Evolutionary conservation across 1,140 invertebrate species (phyloP).

Genomic region (Meloidogyne chitwoodi): DNA sequence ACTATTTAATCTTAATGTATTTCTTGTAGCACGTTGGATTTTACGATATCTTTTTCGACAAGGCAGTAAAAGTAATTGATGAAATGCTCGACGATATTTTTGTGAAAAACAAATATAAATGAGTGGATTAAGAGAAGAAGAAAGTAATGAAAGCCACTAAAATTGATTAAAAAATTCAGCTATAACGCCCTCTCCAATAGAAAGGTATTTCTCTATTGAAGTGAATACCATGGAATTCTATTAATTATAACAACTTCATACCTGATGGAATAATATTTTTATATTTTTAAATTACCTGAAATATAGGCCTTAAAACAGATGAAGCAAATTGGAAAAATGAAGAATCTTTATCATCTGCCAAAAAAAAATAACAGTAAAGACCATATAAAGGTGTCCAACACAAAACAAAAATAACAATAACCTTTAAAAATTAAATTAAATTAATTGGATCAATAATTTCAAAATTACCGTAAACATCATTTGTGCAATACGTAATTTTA

Average conservation of each 20-base stretch:
- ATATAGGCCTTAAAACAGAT: conserved; percentile 68
- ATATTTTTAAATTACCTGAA: conserved; percentile 57
- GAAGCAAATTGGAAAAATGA: conserved; percentile 47
- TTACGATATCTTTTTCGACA: conserved; percentile 42
- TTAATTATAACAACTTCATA: too few species aligned
- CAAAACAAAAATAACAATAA: conserved; percentile 72
- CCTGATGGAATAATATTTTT: too few species aligned
- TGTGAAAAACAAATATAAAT: conserved; percentile 96
- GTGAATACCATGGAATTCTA: too few species aligned
- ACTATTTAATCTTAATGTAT: conserved; percentile 21
- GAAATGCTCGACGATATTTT: conserved; percentile 86
- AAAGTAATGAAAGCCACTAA: conserved; percentile 90
- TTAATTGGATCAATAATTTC: not conserved
- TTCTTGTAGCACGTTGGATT: conserved; percentile 34
- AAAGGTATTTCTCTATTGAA: too few species aligned
- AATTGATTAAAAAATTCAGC: conserved; percentile 4
- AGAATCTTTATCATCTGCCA: conserved; percentile 38
- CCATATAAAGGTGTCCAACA: conserved; percentile 89
- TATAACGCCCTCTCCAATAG: too few species aligned
- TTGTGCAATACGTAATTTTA: conserved; percentile 86
- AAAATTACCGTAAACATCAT: conserved; percentile 83
- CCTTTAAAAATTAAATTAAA: not conserved
- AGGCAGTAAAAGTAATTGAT: conserved; percentile 71
- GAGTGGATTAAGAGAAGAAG: conserved; percentile 93
- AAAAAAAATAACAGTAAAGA: conserved; percentile 45